Percentiles rank a stretch among this genome's conserved stretches.
Conservation (phyloP, 1,140 invertebrate species). For the Pogonognathellus flavescens region DNA sequence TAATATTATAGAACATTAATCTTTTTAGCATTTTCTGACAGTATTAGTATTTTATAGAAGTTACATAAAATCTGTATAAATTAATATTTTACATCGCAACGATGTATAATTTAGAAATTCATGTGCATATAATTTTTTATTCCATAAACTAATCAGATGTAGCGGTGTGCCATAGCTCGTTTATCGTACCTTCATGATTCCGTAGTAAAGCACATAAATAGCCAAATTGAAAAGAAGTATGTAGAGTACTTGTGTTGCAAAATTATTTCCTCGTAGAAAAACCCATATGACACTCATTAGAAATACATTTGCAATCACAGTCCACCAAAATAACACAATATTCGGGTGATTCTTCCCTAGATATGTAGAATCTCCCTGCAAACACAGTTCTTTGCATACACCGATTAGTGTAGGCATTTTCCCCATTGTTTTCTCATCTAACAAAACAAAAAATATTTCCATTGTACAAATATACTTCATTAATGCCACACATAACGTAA, state of each 20-base stretch:
- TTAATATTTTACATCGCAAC: too few relatives aligned
- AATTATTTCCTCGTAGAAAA: conserved; percentile 55
- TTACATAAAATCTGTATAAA: too few relatives aligned
- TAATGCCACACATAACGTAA: too few relatives aligned
- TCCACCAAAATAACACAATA: conserved; percentile 34
- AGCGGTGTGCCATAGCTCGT: too few relatives aligned
- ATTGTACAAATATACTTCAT: background rate
- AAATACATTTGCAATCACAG: background rate
- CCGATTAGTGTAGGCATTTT: background rate
- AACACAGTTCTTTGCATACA: background rate
- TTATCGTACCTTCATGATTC: conserved; percentile 63
- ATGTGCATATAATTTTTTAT: too few relatives aligned
- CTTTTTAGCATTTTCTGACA: too few relatives aligned
- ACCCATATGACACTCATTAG: conserved; percentile 60
- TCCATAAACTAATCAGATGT: too few relatives aligned
- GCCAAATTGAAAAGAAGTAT: conserved; percentile 62
- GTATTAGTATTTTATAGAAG: too few relatives aligned
- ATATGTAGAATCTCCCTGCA: background rate
- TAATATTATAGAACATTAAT: too few relatives aligned
- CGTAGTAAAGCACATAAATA: conserved; percentile 59
- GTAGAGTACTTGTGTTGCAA: conserved; percentile 65
- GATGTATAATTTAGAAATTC: too few relatives aligned
- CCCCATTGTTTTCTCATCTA: background rate
- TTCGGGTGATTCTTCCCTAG: background rate
- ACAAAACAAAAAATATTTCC: background rate